Evolutionary conservation across 2,113 vertebrate species (phyloP).

Genomic region (Silurus asotus): DNA sequence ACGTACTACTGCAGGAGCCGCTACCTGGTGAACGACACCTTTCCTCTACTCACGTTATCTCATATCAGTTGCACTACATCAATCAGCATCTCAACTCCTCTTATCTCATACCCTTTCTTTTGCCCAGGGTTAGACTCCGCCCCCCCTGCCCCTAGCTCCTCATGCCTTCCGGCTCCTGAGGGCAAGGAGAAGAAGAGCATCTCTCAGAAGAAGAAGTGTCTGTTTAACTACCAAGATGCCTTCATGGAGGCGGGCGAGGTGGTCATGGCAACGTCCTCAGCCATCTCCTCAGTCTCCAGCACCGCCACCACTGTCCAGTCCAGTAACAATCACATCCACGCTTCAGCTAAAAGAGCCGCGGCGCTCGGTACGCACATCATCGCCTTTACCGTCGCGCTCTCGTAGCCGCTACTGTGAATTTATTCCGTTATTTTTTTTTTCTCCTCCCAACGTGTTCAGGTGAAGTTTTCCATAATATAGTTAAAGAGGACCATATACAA

Average conservation of each 20-base stretch:
- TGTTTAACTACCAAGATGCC: constrained; percentile 98
- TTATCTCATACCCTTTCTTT: constrained; percentile 74
- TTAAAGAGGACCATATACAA: constrained; percentile 89
- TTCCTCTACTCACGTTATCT: neutral
- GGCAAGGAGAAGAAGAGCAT: constrained; percentile 87
- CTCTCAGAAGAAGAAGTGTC: constrained; percentile 90
- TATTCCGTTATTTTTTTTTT: neutral
- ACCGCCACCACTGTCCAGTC: constrained; percentile 96
- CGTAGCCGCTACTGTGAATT: neutral
- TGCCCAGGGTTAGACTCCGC: constrained; percentile 75
- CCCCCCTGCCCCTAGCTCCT: constrained; percentile 63
- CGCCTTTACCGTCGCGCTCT: neutral
- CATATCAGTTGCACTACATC: neutral
- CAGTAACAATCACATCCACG: constrained; percentile 91
- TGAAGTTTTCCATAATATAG: constrained; percentile 91
- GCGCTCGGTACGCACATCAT: constrained; percentile 75
- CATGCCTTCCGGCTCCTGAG: constrained; percentile 72
- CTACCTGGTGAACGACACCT: constrained; percentile 82
- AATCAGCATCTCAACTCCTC: too few relatives aligned
- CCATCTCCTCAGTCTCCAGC: constrained; percentile 92
- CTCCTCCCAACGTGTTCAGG: constrained; percentile 66
- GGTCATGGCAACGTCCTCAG: constrained; percentile 92
- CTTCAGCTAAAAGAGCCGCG: constrained; percentile 88
- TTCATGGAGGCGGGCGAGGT: constrained; percentile 94
- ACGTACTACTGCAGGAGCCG: constrained; percentile 89